Base-by-base conservation (phyloP, 2,113 vertebrate genomes). In the Syngnathus scovelli region DNA sequence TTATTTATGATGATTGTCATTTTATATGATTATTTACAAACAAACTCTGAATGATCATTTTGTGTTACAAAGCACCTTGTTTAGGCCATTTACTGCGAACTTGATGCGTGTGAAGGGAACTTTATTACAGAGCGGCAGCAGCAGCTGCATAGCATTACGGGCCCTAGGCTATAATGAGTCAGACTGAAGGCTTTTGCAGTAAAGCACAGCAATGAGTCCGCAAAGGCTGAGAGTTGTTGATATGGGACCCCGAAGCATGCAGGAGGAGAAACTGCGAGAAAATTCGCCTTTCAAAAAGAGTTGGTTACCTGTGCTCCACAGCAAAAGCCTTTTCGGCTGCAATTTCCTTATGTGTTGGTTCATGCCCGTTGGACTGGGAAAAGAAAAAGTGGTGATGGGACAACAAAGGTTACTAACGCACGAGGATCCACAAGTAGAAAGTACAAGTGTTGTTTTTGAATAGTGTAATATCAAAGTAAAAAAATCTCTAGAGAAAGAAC, bases 61-160 rank as follows among this genome's bases (percentile, higher is more conserved):
- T n/a, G 58, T 15, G 38, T 36, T 51, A 37, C 48, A 44, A 68
- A 56, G 65, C 52, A 78, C 72, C 75, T 75, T 66, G 67, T 54
- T 11, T 41, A n/a, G 11, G 6, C 5, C 64, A 39, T 76, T 81
- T 71, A 73, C 72, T 71, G 65, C 71, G 15, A 69, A 67, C 65
- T 68, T 74, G 65, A 52, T 84, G 81, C 68, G 64, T 78, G 73
- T 78, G 64, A 84, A 81, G 79, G 55, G 66, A 74, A 72, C 83
- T 78, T 91, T 87, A 91, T 91, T 91, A 91, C 78, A 90, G 87
- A 87, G 82, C 65, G 60, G 74, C 69, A 74, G 62, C 48, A 58
- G 69, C 77, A 65, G 89, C 85, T 86, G 75, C 88, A 87, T 86
- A 83, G 67, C 65, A 91, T 91, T 89, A 91, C 81, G 71, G 68